Evolutionary conservation across 2,113 vertebrate genomes (phyloP).

Genomic region (Sakesphorus luctuosus): DNA sequence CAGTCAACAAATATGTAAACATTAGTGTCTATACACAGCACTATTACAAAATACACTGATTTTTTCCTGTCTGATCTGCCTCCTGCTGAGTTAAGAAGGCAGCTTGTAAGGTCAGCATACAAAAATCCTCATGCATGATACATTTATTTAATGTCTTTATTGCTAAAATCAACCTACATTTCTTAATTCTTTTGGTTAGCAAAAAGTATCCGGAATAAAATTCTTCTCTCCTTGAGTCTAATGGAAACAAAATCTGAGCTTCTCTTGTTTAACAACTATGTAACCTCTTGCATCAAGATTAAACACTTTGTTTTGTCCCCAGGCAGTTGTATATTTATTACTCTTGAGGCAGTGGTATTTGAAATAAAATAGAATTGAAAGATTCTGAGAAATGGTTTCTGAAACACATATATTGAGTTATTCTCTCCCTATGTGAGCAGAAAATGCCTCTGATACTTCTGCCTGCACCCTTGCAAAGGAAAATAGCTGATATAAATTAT

Average conservation of each 20-base stretch:
- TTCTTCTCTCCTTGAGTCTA: slow-evolving; percentile 46
- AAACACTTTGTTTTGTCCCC: slow-evolving; percentile 75
- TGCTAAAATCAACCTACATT: slow-evolving; percentile 38
- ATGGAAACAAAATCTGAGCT: slow-evolving; percentile 41
- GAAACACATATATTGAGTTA: slow-evolving; percentile 66
- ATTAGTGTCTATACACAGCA: not conserved
- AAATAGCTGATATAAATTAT: not conserved
- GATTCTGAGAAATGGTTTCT: slow-evolving; percentile 71
- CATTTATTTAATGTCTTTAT: slow-evolving; percentile 29
- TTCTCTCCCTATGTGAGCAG: slow-evolving; percentile 45
- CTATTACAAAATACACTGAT: not conserved
- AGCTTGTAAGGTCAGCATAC: slow-evolving; percentile 12
- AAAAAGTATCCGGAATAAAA: slow-evolving; percentile 52
- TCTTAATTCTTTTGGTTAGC: slow-evolving; percentile 45
- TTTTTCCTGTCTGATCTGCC: slow-evolving; percentile 11
- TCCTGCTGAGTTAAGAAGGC: slow-evolving; percentile 38
- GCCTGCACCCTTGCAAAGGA: not conserved
- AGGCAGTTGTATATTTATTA: slow-evolving; percentile 74
- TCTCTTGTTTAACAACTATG: slow-evolving; percentile 74
- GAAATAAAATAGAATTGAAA: slow-evolving; percentile 77
- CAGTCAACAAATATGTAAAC: not conserved
- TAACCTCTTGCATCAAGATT: slow-evolving; percentile 74
- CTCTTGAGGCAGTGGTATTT: slow-evolving; percentile 67
- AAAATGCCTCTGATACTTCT: slow-evolving; percentile 47
- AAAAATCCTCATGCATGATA: slow-evolving; percentile 17